A percentile compares a stretch with the other conserved stretches of the same genome.
These are phyloP conservation scores for Pseudomyrmex dendroicus DNA, from an alignment of 1,140 invertebrate genomes.

Conservation along the genomic window DNA sequence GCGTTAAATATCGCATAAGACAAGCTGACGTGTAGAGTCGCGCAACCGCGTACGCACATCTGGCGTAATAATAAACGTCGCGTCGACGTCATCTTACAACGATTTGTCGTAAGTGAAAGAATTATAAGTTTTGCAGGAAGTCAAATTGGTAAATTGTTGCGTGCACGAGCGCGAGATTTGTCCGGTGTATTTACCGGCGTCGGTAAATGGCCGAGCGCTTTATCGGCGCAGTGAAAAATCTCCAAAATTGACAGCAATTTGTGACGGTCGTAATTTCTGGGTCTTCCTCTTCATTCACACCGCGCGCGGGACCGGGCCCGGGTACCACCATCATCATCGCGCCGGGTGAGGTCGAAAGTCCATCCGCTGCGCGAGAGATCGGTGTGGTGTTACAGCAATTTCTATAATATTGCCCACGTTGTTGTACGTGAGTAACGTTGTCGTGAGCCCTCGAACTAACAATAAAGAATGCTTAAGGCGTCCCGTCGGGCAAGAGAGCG, in stretches of 20 bases:
- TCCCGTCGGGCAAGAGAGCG: constrained; percentile 30
- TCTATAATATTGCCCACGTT: constrained; percentile 73
- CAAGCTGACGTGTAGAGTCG: background rate
- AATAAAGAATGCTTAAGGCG: constrained; percentile 65
- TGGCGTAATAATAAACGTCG: background rate
- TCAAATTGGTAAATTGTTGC: constrained; percentile 47
- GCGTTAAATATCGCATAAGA: background rate
- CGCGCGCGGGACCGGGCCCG: constrained; percentile 29
- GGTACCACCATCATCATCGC: constrained; percentile 67
- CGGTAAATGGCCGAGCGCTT: constrained; percentile 39
- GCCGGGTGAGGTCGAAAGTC: constrained; percentile 70
- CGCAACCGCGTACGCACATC: background rate
- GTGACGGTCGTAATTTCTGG: constrained; percentile 66
- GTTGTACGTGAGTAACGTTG: constrained; percentile 72
- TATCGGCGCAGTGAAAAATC: constrained; percentile 57
- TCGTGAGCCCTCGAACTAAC: constrained; percentile 64
- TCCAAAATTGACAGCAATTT: constrained; percentile 74
- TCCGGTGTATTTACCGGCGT: constrained; percentile 29
- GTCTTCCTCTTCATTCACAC: constrained; percentile 71
- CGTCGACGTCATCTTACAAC: background rate
- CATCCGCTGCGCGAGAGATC: constrained; percentile 70
- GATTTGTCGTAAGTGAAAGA: constrained; percentile 44
- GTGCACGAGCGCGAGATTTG: constrained; percentile 6
- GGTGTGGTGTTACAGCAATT: constrained; percentile 76
- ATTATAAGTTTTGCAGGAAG: constrained; percentile 21